phyloP scores from a whole-genome alignment of 2,888 invertebrate genomes.

The Cyrtodaria siliqua region DNA sequence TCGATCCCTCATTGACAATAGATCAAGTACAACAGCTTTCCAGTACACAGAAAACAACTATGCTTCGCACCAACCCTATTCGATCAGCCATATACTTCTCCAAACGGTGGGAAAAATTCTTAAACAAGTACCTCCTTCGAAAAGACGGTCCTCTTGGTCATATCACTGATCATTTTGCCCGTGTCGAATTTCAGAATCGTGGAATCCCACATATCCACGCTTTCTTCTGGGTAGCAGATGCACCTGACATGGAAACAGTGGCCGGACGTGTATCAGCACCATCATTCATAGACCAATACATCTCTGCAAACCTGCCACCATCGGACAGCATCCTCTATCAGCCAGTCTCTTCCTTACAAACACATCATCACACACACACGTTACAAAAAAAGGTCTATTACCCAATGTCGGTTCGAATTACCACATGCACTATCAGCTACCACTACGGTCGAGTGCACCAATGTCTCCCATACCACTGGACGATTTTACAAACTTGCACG shows the following conservation, averaged over 20 bases:
- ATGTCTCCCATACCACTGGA: neutral
- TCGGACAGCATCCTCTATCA: too few species aligned
- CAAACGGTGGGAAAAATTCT: constrained; percentile 34
- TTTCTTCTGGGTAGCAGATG: constrained; percentile 16
- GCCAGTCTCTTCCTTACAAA: too few species aligned
- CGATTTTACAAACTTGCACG: constrained; percentile 14
- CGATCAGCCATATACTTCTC: constrained; percentile 31
- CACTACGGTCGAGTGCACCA: neutral
- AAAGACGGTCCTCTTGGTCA: neutral
- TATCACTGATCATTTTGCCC: constrained; percentile 12
- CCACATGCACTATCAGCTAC: neutral
- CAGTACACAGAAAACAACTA: constrained; percentile 1
- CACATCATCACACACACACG: constrained; percentile 12
- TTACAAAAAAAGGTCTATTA: neutral
- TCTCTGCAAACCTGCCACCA: constrained; percentile 1
- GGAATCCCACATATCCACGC: constrained; percentile 27
- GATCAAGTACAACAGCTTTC: constrained; percentile 17
- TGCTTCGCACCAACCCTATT: constrained; percentile 31
- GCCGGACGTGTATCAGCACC: constrained; percentile 1
- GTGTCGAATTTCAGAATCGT: constrained; percentile 24
- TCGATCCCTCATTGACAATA: constrained; percentile 13
- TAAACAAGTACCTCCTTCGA: neutral
- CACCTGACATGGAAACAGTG: constrained; percentile 23
- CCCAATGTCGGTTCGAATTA: constrained; percentile 13
- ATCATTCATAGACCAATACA: constrained; percentile 26